Conservation (phyloP, 2,113 vertebrate species). For the Myrmecobius fasciatus region DNA sequence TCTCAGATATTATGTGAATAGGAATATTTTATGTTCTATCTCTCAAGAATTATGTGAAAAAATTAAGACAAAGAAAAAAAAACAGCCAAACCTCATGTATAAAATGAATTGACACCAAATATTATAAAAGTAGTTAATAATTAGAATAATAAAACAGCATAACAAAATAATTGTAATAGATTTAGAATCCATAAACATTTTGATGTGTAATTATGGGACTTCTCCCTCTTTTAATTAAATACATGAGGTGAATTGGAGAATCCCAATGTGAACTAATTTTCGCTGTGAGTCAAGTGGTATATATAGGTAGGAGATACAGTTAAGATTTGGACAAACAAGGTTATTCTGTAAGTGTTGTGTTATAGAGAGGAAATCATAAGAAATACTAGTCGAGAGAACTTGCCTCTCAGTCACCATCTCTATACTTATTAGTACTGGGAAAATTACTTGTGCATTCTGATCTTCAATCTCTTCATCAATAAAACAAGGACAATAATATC, state of each 20-base stretch:
- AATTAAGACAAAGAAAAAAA: not conserved
- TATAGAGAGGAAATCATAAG: not conserved
- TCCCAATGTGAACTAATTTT: not conserved
- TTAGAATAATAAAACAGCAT: not conserved
- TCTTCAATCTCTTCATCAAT: not conserved
- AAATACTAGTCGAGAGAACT: not conserved
- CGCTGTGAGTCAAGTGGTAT: fast-evolving
- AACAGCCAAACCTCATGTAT: conserved; percentile 19
- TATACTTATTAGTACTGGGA: not conserved
- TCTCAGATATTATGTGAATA: not conserved
- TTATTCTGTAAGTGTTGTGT: not conserved
- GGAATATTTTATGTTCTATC: not conserved
- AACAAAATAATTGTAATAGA: not conserved
- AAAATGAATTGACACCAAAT: not conserved
- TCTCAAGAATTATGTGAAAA: not conserved
- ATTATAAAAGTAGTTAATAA: conserved; percentile 6
- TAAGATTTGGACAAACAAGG: not conserved
- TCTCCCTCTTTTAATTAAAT: not conserved
- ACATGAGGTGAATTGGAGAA: not conserved
- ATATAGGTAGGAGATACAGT: not conserved
- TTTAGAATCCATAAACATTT: not conserved
- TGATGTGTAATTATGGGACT: not conserved
- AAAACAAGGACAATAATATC: not conserved
- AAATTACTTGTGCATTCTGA: not conserved
- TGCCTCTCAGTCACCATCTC: not conserved